Evolutionary conservation across 2,113 vertebrate genomes (phyloP).

Genomic region (Passer montanus): DNA sequence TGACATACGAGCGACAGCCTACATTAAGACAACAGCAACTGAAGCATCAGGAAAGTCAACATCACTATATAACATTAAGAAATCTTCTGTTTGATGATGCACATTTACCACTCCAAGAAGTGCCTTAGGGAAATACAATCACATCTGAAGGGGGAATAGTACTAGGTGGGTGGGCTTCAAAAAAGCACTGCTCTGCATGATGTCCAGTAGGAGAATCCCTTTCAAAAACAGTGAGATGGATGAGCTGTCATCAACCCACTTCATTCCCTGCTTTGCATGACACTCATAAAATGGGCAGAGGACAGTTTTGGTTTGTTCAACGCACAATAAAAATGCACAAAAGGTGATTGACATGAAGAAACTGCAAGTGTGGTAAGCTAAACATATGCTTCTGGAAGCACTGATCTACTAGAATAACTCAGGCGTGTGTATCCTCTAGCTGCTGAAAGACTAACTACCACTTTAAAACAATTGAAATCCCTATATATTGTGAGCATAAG

Average conservation of each 20-base stretch:
- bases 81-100: not conserved
- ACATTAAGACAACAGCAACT: conserved; percentile 67
- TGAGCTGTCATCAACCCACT: conserved; percentile 4
- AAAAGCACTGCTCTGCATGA: conserved; percentile 16
- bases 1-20: conserved; percentile 59
- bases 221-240: conserved; percentile 45
- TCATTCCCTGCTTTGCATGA: not conserved
- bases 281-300: not conserved
- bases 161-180: conserved; percentile 35
- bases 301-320: not conserved
- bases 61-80: not conserved
- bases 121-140: not conserved
- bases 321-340: not conserved
- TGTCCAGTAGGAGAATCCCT: conserved; percentile 33
- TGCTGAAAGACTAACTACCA: conserved; percentile 60
- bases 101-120: conserved; percentile 9
- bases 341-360: conserved; percentile 2
- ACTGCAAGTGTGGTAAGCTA: not conserved
- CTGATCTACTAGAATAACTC: not conserved
- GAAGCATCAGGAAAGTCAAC: conserved; percentile 61
- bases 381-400: not conserved
- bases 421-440: not conserved
- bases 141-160: not conserved
- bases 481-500: conserved; percentile 52
- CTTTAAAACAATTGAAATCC: conserved; percentile 57